Base-by-base conservation (phyloP, 2,797 vertebrate genomes). In the Enteromius viviparus region DNA sequence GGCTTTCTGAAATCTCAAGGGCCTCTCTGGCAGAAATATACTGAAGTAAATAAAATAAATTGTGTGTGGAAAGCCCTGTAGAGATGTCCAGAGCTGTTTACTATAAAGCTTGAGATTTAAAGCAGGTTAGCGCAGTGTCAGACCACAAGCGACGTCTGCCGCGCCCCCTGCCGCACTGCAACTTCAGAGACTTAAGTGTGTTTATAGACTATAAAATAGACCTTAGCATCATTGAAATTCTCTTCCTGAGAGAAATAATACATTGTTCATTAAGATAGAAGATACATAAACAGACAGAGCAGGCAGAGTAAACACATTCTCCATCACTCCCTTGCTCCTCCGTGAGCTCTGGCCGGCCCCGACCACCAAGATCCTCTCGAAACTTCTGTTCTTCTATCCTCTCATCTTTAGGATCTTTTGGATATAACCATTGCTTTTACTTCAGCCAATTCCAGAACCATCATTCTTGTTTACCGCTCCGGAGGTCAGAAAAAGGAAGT, bases 81-180 rank as follows among this genome's bases (percentile, higher is more conserved):
- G 91, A 89, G 90, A 93, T 91, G 93, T 92, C 92, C 88, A 32
- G 32, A 92, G 89, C 87, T 95, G 94, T 94, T 95, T 95, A 94
- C 93, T 91, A 93, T 91, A 92, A 94, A 94, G 91, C 89, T 89
- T 90, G 91, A 92, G 91, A 94, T 94, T 94, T 92, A 93, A 91
- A 92, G 92, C 89, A 92, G 92, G 93, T 94, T 93, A 92, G 87
- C 82, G 58, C 84, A 88, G 89, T 91, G 91, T 91, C 90, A 85
- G 90, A 86, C 87, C 86, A 84, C 88, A 85, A 86, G 84, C 90
- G 84, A 77, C 65, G 88, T 86, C 82, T 34, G 49, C 66, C 26
- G 42, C 23, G 32, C 62, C 76, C 82, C 80, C 77, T 62, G 42
- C 79, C 21, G 40, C 55, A 70, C 84, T 47, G 79, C 62, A 81